These are phyloP conservation scores for Mimumesa dahlbomi DNA, from an alignment of 2,888 invertebrate species.

Conservation along the genomic window DNA sequence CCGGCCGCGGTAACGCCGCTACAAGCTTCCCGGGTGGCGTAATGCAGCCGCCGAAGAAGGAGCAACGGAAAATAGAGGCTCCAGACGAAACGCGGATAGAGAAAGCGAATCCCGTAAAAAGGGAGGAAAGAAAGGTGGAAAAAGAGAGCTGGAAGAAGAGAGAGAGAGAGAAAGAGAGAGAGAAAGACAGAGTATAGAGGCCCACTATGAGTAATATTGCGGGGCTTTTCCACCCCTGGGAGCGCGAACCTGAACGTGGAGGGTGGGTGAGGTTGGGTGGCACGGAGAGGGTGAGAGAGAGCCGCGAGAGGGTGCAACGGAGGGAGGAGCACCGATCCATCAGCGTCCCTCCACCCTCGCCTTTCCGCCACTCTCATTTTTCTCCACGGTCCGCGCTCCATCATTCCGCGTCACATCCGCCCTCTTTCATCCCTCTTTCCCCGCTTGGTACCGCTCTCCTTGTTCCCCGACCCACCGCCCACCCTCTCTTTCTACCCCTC, in stretches of 20 bases:
- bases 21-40: constrained; percentile 53
- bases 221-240: constrained; percentile 78
- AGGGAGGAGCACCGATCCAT: constrained; percentile 79
- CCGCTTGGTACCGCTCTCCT: constrained; percentile 56
- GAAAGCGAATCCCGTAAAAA: constrained; percentile 3
- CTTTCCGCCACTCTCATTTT: constrained; percentile 81
- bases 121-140: constrained; percentile 8
- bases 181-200: constrained; percentile 65
- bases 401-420: constrained; percentile 80
- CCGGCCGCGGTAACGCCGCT: constrained; percentile 55
- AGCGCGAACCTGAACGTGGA: constrained; percentile 70
- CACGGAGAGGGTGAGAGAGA: constrained; percentile 40
- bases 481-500: constrained; percentile 26
- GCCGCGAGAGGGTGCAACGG: constrained; percentile 61
- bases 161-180: constrained; percentile 25
- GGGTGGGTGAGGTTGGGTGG: constrained; percentile 57
- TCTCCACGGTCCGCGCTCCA: constrained; percentile 80
- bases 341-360: constrained; percentile 80
- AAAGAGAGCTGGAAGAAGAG: constrained; percentile 11
- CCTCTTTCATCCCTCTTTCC: constrained; percentile 77
- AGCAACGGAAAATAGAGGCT: neutral
- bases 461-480: constrained; percentile 29
- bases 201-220: constrained; percentile 80
- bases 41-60: constrained; percentile 56
- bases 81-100: neutral